A percentile compares a stretch with the other conserved stretches of the same genome.
Evolutionary conservation across 2,888 invertebrate species (phyloP).

Genomic region (Catonia carolina): DNA sequence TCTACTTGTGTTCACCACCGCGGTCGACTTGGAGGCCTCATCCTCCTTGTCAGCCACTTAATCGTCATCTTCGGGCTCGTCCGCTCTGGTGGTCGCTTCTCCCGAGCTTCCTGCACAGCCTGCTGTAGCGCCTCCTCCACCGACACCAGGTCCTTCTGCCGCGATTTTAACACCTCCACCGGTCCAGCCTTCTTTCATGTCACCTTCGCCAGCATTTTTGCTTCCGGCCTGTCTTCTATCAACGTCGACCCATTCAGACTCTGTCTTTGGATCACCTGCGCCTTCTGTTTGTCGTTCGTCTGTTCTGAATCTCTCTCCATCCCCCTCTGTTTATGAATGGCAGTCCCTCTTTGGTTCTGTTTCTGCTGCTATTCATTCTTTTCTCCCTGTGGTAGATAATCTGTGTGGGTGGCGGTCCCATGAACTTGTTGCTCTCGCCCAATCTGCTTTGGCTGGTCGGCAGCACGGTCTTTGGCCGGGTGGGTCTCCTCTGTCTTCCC

Average conservation of each 20-base stretch:
- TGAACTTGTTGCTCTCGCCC: background rate
- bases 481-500: conserved; percentile 16
- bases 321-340: no score
- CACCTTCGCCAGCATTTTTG: background rate
- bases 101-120: no score
- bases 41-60: no score
- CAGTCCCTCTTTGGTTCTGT: background rate
- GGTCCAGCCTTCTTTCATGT: background rate
- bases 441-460: background rate
- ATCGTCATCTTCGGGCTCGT: no score
- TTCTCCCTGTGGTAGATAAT: background rate
- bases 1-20: no score
- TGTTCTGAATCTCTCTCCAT: no score
- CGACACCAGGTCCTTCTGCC: no score
- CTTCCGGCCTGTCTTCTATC: background rate
- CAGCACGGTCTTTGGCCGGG: background rate
- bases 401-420: background rate
- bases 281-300: background rate
- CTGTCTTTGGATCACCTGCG: background rate
- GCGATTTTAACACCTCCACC: no score
- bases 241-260: background rate
- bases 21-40: no score
- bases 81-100: no score
- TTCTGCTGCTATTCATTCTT: background rate
- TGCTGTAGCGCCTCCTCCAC: no score